Evolutionary conservation across 2,888 invertebrate species (phyloP), one percentile per base, ranked within the genome.

Genomic region (Mechanitis mazaeus): DNA sequence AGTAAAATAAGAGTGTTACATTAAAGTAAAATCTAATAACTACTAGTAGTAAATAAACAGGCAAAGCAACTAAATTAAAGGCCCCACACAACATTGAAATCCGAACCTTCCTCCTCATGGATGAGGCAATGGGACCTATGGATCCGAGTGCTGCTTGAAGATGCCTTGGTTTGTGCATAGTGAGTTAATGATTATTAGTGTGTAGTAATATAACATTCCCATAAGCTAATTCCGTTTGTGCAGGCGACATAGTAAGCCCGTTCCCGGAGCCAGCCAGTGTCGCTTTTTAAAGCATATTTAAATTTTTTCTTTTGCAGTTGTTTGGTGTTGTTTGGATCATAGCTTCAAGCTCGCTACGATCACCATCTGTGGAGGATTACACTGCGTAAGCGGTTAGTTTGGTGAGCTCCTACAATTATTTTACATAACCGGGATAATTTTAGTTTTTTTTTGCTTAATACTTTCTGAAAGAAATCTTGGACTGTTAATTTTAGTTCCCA

Each of bases 291-390:
- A 91, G 91, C 91, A 91, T 91, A 85, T 90, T 91, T 86, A 91
- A 82, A 83, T 90, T 91, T 84, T 91, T 91, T 90, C 91, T 84
- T 91, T 91, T 91, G 90, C 90, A 91, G 91, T 91, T 90, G 90
- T 91, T 91, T 87, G 91, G 91, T 87, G 90, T 91, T 71, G 87
- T 91, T 91, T 90, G 90, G 80, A 91, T 91, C 91, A 91, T 91
- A 90, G 87, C 91, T 70, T 91, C 91, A 80, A 91, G 90, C 85
- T 91, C 91, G 85, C 91, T 91, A 90, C 89, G 91, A 87, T 91
- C 91, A 83, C 91, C 91, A 91, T 91, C 91, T 91, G 91, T 88
- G 91, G 81, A 89, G 83, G 87, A 87, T 88, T 87, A 89, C 83
- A 89, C 83, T 83, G 89, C 87, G 80, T 87, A 87, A 87, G 87